phyloP scores from a whole-genome alignment of 2,888 invertebrate genomes.

The Drosophila subsilvestris region DNA sequence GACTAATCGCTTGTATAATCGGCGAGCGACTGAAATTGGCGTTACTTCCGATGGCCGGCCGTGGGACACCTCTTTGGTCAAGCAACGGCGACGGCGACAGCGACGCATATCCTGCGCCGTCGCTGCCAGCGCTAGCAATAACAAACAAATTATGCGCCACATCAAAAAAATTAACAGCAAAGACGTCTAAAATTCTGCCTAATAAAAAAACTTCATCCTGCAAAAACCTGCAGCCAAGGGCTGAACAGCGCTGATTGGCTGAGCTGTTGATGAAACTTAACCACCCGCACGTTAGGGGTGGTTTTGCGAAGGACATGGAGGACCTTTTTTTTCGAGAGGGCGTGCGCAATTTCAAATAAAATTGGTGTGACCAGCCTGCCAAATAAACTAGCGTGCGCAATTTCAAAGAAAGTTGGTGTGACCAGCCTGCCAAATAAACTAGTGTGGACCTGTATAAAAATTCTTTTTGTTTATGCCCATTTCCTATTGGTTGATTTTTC shows the following conservation, averaged over 20 bases:
- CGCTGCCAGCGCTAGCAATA: constrained; percentile 10
- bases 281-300: background rate
- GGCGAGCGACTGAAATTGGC: constrained; percentile 59
- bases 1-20: constrained; percentile 67
- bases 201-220: constrained; percentile 50
- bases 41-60: constrained; percentile 52
- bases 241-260: constrained; percentile 46
- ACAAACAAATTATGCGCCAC: constrained; percentile 53
- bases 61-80: constrained; percentile 46
- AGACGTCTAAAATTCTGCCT: constrained; percentile 51
- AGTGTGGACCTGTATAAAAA: too few species aligned
- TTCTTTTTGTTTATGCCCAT: too few species aligned
- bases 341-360: too few species aligned
- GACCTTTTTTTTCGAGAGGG: too few species aligned
- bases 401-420: too few species aligned
- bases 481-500: too few species aligned
- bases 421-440: too few species aligned
- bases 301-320: too few species aligned
- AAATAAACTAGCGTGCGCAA: too few species aligned
- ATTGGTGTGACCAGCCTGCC: too few species aligned
- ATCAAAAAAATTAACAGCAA: constrained; percentile 54
- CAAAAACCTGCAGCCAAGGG: constrained; percentile 39
- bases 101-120: constrained; percentile 37
- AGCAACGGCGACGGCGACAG: constrained; percentile 31
- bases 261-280: background rate